Base-by-base conservation (phyloP, 2,888 invertebrate genomes). In the Eubasilissa splendida region DNA sequence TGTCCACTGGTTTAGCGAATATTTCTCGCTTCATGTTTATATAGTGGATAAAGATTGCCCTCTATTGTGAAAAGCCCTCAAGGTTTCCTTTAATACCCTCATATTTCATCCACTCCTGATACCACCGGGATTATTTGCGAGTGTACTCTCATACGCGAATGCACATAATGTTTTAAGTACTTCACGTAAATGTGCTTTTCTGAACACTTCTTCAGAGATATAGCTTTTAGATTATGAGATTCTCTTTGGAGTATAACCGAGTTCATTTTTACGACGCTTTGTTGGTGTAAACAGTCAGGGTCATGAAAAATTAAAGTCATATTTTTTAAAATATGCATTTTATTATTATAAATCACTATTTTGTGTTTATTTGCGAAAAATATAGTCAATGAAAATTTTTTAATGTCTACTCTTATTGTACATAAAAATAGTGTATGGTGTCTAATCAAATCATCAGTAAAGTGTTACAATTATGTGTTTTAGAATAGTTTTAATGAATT, bases 31-130 rank as follows among this genome's bases (percentile, higher is more conserved):
- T 68, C 50, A 63, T 63, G 63, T 63, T 63, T 63, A 63, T 63
- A 65, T 14, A 54, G 54, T 54, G 70, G 22, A 54, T 14, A 54
- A 53, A 70, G 53, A 70, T 74, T 74, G 74, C n/a, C 59, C 58
- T 74, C 58, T 74, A 59, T 81, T 81, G 79, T 81, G 78, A 78
- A 75, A 54, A 68, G 58, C 56, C 79, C 70, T 70, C 81, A 74
- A 79, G 77, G 76, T 81, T 81, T 60, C 52, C 76, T 71, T 81
- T 81, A 76, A 79, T 76, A 79, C 76, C 52, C 73, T 76, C 76
- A 81, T 81, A 81, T 81, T 81, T 81, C 79, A 76, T 81, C 79
- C 71, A 54, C 73, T 76, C 59, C 79, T 73, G 76, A 76, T 66
- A 66, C 70, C 66, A 42, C 70, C 52, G 42, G 22, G 58, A 68